Evolutionary conservation across 1,140 invertebrate genomes (phyloP).

Genomic region (Pristionchus pacificus): DNA sequence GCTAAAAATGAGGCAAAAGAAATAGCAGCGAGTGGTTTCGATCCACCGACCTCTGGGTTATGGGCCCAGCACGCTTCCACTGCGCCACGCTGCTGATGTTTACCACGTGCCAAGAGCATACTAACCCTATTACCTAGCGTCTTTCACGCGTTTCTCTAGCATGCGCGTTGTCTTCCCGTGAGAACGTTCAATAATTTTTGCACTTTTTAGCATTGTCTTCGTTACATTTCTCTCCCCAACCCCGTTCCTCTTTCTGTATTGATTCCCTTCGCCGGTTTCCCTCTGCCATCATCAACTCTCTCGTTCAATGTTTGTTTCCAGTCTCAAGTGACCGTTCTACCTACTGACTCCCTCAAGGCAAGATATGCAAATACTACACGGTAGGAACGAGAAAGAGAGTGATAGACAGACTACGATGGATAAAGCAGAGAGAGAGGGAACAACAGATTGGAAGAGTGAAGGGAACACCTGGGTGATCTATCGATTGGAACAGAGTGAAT

Average conservation of each 20-base stretch:
- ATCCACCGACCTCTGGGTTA: slow-evolving; percentile 10
- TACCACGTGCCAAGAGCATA: slow-evolving; percentile 3
- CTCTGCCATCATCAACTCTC: not conserved
- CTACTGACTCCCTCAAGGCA: not conserved
- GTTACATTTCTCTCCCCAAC: not conserved
- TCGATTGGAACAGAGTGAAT: not conserved
- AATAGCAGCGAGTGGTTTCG: slow-evolving; percentile 11
- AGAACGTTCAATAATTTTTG: no score
- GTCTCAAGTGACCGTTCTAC: not conserved
- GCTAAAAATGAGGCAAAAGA: slow-evolving; percentile 6
- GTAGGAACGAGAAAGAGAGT: slow-evolving; percentile 3
- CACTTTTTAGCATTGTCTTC: no score
- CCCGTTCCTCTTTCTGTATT: not conserved
- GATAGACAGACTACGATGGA: slow-evolving; percentile 1
- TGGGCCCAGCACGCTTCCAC: slow-evolving; percentile 4
- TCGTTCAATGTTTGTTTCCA: not conserved
- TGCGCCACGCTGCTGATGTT: slow-evolving; percentile 2
- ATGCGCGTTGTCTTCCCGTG: no score
- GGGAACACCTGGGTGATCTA: slow-evolving; percentile 3
- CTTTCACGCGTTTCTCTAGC: no score
- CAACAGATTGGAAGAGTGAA: slow-evolving; percentile 14
- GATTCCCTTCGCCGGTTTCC: no score
- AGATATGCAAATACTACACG: not conserved
- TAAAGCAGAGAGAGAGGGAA: slow-evolving; percentile 17
- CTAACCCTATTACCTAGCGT: no score